Evolutionary conservation across 2,113 vertebrate species (phyloP).

Genomic region (Hemicordylus capensis): DNA sequence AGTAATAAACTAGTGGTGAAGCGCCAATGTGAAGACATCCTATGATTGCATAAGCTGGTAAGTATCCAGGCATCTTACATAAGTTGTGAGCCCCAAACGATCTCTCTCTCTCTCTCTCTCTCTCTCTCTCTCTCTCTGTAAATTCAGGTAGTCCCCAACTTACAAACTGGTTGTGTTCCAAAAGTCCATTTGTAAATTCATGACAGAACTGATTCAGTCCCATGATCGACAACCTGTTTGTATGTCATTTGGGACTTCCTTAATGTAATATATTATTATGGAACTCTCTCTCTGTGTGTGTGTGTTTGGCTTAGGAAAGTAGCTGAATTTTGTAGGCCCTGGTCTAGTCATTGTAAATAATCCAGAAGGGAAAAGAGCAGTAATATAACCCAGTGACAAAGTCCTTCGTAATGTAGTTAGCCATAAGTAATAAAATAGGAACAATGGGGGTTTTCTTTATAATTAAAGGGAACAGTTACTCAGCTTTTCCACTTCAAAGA

Average conservation of each 20-base stretch:
- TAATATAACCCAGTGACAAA: slow-evolving; percentile 30
- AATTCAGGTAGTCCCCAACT: too few relatives aligned
- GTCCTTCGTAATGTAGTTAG: slow-evolving; percentile 56
- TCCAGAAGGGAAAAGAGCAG: slow-evolving; percentile 34
- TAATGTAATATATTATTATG: too few relatives aligned
- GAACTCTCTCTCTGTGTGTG: too few relatives aligned
- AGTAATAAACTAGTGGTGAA: background rate
- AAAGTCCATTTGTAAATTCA: background rate
- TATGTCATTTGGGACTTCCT: too few relatives aligned
- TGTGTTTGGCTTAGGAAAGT: background rate
- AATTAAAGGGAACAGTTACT: slow-evolving; percentile 77
- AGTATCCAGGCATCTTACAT: background rate
- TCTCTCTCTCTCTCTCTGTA: too few relatives aligned
- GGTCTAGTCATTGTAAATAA: background rate
- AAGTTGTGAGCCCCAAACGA: too few relatives aligned
- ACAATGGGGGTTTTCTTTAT: slow-evolving; percentile 81
- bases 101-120: too few relatives aligned
- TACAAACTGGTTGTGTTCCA: too few relatives aligned
- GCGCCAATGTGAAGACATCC: background rate
- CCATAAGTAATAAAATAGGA: slow-evolving; percentile 77
- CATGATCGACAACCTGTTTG: background rate
- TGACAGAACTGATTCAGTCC: background rate
- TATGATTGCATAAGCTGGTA: background rate
- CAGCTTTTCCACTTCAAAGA: slow-evolving; percentile 85
- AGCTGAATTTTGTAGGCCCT: background rate